Evolutionary conservation across 2,888 invertebrate species (phyloP).

Genomic region (Tetragonula carbonaria): DNA sequence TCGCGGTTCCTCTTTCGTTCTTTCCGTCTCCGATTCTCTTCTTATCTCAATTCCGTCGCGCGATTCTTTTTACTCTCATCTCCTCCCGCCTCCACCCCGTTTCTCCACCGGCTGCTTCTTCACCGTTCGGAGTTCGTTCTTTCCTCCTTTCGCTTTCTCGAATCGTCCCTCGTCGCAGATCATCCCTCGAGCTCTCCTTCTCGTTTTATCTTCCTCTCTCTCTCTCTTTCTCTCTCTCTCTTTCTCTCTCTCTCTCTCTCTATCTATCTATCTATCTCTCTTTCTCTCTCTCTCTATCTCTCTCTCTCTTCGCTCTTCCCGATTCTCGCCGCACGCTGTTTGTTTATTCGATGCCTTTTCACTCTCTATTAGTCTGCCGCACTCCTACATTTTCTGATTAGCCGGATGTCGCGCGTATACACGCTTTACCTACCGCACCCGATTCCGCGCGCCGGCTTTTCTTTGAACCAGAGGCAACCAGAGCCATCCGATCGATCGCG

Average conservation of each 20-base stretch:
- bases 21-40: slow-evolving; percentile 12
- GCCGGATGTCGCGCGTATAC: slow-evolving; percentile 80
- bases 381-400: slow-evolving; percentile 83
- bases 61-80: slow-evolving; percentile 17
- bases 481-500: slow-evolving; percentile 76
- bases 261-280: too few relatives aligned
- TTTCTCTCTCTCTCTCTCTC: slow-evolving; percentile 2
- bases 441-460: slow-evolving; percentile 77
- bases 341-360: slow-evolving; percentile 84
- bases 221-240: slow-evolving; percentile 17
- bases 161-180: neutral
- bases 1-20: neutral
- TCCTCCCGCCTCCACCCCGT: neutral
- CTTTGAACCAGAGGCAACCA: slow-evolving; percentile 77
- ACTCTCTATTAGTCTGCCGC: slow-evolving; percentile 83
- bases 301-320: neutral
- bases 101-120: neutral
- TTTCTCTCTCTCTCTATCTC: neutral
- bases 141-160: slow-evolving; percentile 29
- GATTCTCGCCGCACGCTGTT: slow-evolving; percentile 74
- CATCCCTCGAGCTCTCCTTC: slow-evolving; percentile 17
- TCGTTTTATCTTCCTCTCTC: neutral
- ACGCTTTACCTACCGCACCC: slow-evolving; percentile 75
- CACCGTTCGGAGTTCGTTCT: neutral
- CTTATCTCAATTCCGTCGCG: neutral